These are phyloP conservation scores for Metellina segmentata DNA, from an alignment of 2,888 invertebrate species.

Conservation along the genomic window DNA sequence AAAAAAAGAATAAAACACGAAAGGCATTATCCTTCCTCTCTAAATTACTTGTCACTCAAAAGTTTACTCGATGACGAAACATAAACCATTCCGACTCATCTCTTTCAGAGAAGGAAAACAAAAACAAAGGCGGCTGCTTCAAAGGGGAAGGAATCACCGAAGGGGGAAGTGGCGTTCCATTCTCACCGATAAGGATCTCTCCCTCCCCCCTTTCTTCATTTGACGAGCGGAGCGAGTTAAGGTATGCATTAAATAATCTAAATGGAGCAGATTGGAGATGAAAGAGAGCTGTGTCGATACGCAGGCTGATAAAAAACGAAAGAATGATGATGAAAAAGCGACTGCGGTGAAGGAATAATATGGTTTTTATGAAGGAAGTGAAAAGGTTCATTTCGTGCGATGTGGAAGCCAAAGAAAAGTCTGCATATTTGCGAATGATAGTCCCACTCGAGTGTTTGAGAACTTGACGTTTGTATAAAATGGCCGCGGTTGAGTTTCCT, in stretches of 20 bases:
- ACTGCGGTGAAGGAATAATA: constrained; percentile 18
- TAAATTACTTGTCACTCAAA: constrained; percentile 68
- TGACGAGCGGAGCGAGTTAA: neutral
- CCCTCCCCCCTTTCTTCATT: neutral
- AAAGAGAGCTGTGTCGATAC: constrained; percentile 46
- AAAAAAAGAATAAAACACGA: constrained; percentile 20
- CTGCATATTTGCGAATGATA: constrained; percentile 5
- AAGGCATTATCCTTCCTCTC: constrained; percentile 41
- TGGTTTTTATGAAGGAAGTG: constrained; percentile 40
- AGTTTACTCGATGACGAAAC: constrained; percentile 45
- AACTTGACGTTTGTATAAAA: constrained; percentile 52
- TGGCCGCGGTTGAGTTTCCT: constrained; percentile 5
- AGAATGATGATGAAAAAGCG: neutral
- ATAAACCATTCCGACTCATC: neutral
- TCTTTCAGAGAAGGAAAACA: neutral
- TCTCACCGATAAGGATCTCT: constrained; percentile 54
- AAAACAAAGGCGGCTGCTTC: constrained; percentile 18
- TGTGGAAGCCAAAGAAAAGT: neutral
- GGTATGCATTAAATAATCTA: constrained; percentile 52
- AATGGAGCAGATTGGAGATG: constrained; percentile 52
- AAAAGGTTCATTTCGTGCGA: constrained; percentile 29
- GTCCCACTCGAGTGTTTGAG: constrained; percentile 3
- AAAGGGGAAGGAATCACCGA: constrained; percentile 9
- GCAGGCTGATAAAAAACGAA: constrained; percentile 16
- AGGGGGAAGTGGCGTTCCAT: neutral